A percentile compares a stretch with the other conserved stretches of the same genome.
Conservation (phyloP, 2,888 invertebrate genomes). For the Neocrepidodera transversa region DNA sequence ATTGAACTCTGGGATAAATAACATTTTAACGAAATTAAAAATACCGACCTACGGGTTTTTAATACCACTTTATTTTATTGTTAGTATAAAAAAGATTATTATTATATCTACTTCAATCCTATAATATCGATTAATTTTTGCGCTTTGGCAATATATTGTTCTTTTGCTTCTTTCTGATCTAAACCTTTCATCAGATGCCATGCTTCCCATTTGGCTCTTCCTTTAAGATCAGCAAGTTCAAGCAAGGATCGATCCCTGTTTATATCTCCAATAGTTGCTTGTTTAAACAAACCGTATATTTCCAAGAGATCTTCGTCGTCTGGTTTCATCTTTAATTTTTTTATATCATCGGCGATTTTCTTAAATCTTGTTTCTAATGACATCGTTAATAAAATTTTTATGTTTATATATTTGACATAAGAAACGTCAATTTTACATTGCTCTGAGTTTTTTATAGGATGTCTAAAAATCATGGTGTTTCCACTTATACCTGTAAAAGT, state of each 20-base stretch:
- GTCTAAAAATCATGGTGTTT: too few species aligned
- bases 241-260: neutral
- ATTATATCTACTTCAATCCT: slow-evolving; percentile 1
- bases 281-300: slow-evolving; percentile 4
- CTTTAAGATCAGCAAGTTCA: neutral
- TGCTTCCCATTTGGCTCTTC: slow-evolving; percentile 9
- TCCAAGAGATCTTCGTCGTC: neutral
- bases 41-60: too few species aligned
- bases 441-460: too few species aligned
- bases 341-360: neutral
- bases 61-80: too few species aligned
- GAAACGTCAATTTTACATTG: too few species aligned
- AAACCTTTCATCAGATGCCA: slow-evolving; percentile 3
- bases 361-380: neutral
- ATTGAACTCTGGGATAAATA: too few species aligned
- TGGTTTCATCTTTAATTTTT: neutral
- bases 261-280: slow-evolving; percentile 4
- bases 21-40: too few species aligned
- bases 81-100: too few species aligned
- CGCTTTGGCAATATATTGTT: slow-evolving; percentile 1
- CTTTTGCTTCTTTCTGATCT: neutral
- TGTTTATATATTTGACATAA: too few species aligned
- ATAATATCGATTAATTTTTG: neutral
- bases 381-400: too few species aligned
- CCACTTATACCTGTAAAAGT: too few species aligned